These are phyloP conservation scores for Exocentrus adspersus DNA, from an alignment of 2,888 invertebrate genomes.

Conservation along the genomic window DNA sequence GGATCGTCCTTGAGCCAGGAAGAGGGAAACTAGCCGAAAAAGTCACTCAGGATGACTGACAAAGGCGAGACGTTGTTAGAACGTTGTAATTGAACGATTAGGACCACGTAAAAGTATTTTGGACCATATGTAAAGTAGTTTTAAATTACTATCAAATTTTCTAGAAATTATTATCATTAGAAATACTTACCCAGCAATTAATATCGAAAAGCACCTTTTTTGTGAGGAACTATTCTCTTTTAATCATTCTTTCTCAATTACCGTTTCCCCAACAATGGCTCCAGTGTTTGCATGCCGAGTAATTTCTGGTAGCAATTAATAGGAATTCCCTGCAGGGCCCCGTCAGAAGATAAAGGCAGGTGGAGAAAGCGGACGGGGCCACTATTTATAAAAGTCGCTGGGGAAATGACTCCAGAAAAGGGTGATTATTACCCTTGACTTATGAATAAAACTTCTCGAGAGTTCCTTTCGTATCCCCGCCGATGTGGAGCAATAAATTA, in stretches of 20 bases:
- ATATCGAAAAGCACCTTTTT: no score
- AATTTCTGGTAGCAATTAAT: conserved; percentile 20
- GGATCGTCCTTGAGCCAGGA: conserved; percentile 20
- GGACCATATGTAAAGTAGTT: no score
- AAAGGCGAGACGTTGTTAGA: neutral
- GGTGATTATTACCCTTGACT: conserved; percentile 32
- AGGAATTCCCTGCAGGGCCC: conserved; percentile 18
- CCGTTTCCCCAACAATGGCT: conserved; percentile 1
- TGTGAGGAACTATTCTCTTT: neutral
- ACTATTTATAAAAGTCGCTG: conserved; percentile 26
- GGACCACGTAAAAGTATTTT: neutral
- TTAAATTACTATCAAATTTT: no score
- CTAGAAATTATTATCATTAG: no score
- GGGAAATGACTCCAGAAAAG: conserved; percentile 27
- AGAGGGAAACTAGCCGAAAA: conserved; percentile 3
- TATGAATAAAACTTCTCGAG: conserved; percentile 29
- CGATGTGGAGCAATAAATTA: conserved; percentile 23
- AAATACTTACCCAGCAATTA: no score
- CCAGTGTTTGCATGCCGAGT: conserved; percentile 16
- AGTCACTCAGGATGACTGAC: conserved; percentile 4
- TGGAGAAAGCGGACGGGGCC: conserved; percentile 22
- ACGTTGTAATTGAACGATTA: conserved; percentile 9
- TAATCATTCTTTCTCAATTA: conserved; percentile 6
- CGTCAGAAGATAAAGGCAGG: conserved; percentile 23
- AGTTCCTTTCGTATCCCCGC: conserved; percentile 19